Evolutionary conservation across 2,113 vertebrate species (phyloP).

Genomic region (Semnornis frantzii): DNA sequence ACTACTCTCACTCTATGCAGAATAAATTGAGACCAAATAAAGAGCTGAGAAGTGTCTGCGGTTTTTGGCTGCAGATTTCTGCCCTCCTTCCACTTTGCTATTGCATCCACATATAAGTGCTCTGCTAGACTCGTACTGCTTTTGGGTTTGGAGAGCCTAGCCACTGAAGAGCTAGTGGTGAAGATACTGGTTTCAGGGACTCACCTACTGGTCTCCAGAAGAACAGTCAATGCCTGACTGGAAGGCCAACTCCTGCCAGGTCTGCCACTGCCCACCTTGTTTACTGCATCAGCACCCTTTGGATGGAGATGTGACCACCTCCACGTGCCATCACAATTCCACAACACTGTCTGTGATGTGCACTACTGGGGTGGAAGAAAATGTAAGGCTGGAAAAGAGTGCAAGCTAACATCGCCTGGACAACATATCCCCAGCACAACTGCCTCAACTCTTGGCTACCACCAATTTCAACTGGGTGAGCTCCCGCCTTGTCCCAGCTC

Average conservation of each 20-base stretch:
- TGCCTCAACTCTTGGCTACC: not conserved
- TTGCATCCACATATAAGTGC: not conserved
- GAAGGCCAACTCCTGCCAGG: not conserved
- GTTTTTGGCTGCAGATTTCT: not conserved
- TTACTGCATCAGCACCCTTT: not conserved
- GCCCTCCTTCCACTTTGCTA: not conserved
- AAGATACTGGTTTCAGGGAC: not conserved
- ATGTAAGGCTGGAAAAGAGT: not conserved
- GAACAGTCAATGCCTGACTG: not conserved
- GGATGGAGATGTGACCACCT: not conserved
- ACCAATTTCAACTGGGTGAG: not conserved
- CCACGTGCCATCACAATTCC: not conserved
- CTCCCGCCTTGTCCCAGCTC: not conserved
- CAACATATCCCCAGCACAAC: not conserved
- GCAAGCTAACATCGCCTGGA: accelerated
- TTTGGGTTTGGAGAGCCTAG: not conserved
- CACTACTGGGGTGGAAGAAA: not conserved
- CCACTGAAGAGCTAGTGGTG: not conserved
- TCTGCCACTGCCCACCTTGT: not conserved
- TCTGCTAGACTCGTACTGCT: not conserved
- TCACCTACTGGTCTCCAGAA: not conserved
- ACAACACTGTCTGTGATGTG: not conserved
- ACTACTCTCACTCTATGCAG: not conserved
- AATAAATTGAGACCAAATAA: not conserved
- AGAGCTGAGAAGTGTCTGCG: not conserved